Evolutionary conservation across 1,140 invertebrate species (phyloP), one percentile per base, ranked within the genome.

Genomic region (Campoletis sonorensis): DNA sequence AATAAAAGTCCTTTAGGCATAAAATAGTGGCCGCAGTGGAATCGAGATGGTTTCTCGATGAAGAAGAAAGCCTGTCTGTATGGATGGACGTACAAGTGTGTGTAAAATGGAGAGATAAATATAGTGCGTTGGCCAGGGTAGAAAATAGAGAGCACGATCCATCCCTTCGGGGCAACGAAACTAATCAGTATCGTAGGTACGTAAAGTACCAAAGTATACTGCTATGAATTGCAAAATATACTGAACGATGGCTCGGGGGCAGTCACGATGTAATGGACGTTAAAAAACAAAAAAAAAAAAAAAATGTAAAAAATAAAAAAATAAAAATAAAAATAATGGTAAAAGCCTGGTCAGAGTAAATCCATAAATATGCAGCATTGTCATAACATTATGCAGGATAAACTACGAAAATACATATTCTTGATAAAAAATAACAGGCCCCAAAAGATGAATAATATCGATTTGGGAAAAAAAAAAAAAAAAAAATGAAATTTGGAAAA

Each of bases 121-220:
- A 58, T 23, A 23, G 54, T 21, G 15, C 18, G 21, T n/a, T 23
- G 4, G 54, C 16, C 18, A n/a, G 21, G 21, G 1, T 11, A 21
- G 21, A 58, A 58, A 58, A 58, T n/a, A 58, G 18, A 58, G 18
- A 58, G 18, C 18, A 23, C 54, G 40, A 45, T 45, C 40, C 40
- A 45, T 45, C 40, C 40, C 54, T 58, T 58, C 54, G 54, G 54
- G 54, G 54, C 54, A 58, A 58, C 54, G 54, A 58, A 58, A 58
- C 54, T 58, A 58, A 58, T 58, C 54, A 58, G 18, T 58, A 58
- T 58, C 54, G 54, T 58, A 23, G 21, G 5, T 58, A 58, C 54
- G 54, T 58, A 23, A 58, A 58, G 21, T 10, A 4, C 54, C 18
- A 58, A 58, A 45, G 40, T 45, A 45, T 45, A 45, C 40, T 45